Percentiles rank a stretch among this genome's conserved stretches.
These are phyloP conservation scores for Vicugna pacos DNA, from an alignment of 2,113 vertebrate species.

Conservation along the genomic window DNA sequence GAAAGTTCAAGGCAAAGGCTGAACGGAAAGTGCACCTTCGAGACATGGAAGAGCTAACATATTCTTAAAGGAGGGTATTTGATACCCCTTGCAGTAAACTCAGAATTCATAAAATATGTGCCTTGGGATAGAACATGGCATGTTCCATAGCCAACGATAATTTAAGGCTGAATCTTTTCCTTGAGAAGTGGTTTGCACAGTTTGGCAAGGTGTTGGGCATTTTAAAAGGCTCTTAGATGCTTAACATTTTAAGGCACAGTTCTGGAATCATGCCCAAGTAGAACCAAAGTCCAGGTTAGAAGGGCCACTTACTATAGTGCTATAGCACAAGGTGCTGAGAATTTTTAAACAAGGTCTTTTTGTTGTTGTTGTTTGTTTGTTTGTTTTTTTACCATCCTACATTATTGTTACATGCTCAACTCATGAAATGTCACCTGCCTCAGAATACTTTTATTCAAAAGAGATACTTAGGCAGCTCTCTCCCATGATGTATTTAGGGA, in stretches of 20 bases:
- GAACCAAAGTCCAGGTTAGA: neutral
- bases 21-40: neutral
- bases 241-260: neutral
- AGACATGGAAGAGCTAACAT: rapidly evolving
- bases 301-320: neutral
- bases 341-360: neutral
- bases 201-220: neutral
- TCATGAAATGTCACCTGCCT: neutral
- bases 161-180: neutral
- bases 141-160: neutral
- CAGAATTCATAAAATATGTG: neutral
- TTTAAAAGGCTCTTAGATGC: neutral
- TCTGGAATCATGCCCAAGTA: neutral
- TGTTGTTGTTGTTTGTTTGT: neutral
- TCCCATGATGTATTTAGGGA: neutral
- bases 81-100: neutral
- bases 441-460: neutral
- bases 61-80: neutral
- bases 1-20: neutral
- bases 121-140: neutral
- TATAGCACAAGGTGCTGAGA: neutral
- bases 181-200: neutral
- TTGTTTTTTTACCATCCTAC: neutral
- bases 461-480: neutral
- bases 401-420: neutral